Conservation (phyloP, 2,888 invertebrate species). For the Nomada ruficornis region DNA sequence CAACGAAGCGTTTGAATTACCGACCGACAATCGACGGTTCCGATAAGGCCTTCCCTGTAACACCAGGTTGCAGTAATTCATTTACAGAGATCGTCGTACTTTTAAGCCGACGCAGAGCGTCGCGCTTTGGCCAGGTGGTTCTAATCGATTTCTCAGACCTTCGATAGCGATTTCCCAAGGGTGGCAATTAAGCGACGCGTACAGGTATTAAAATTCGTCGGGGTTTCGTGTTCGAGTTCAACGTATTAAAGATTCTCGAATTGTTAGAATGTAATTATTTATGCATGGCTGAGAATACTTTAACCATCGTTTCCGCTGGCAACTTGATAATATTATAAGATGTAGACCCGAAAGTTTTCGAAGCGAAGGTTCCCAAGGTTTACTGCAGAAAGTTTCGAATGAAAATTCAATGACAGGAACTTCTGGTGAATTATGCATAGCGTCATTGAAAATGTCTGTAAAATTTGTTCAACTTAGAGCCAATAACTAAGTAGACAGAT, state of each 20-base stretch:
- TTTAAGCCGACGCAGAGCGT: constrained; percentile 26
- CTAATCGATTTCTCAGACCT: constrained; percentile 48
- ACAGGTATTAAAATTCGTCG: neutral
- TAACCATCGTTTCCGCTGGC: neutral
- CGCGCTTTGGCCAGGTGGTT: neutral
- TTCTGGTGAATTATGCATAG: constrained; percentile 2
- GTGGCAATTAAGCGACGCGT: constrained; percentile 9
- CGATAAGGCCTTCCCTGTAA: constrained; percentile 32
- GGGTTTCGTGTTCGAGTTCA: neutral
- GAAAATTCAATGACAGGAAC: neutral
- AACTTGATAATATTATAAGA: constrained; percentile 2
- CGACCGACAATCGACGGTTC: constrained; percentile 58
- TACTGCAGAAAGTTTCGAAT: neutral
- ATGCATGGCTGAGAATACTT: too few species aligned
- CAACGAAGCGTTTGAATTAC: constrained; percentile 63
- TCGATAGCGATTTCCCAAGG: neutral
- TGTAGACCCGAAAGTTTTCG: neutral
- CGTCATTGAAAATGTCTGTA: neutral
- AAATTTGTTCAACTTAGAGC: neutral
- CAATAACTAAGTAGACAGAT: neutral
- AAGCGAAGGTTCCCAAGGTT: neutral
- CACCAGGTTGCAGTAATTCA: constrained; percentile 56
- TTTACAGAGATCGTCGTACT: constrained; percentile 45
- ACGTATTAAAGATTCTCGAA: neutral
- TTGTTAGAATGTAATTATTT: neutral